Conservation (phyloP, 92 coral and sea anemone genomes). For the Pocillopora meandrina region DNA sequence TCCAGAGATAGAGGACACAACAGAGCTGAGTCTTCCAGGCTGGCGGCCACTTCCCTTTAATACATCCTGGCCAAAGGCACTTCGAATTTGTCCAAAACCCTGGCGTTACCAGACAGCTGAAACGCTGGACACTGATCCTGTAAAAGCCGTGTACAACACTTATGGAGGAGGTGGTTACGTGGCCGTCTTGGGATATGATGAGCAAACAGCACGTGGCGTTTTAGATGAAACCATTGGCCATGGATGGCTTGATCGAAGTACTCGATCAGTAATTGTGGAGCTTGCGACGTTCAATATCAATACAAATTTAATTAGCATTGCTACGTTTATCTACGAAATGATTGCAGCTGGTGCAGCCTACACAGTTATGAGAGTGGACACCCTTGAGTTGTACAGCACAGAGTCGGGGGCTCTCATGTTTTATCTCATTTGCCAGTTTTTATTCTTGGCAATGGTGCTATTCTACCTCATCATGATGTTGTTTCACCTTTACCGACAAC, state of each 20-base stretch:
- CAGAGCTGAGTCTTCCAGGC: slow-evolving; percentile 39
- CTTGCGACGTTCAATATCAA: slow-evolving; percentile 48
- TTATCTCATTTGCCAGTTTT: slow-evolving; percentile 41
- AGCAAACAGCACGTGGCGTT: slow-evolving; percentile 27
- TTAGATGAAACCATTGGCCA: slow-evolving; percentile 17
- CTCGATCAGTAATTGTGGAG: slow-evolving; percentile 47
- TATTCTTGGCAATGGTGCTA: slow-evolving; percentile 45
- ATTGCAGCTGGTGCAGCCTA: slow-evolving; percentile 49
- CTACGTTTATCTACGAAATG: slow-evolving; percentile 43
- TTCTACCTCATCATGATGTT: slow-evolving; percentile 30
- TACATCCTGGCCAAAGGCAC: slow-evolving; percentile 42
- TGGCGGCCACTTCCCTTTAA: slow-evolving; percentile 31
- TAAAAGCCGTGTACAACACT: background rate
- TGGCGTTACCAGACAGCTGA: slow-evolving; percentile 44
- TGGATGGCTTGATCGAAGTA: slow-evolving; percentile 52
- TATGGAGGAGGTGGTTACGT: slow-evolving; percentile 53
- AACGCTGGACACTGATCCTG: slow-evolving; percentile 20
- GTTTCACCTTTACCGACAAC: slow-evolving; percentile 33
- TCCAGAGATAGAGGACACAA: slow-evolving; percentile 9
- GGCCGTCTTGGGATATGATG: slow-evolving; percentile 53
- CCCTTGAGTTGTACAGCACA: slow-evolving; percentile 41
- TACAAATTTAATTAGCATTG: slow-evolving; percentile 38
- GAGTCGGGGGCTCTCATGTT: slow-evolving; percentile 38
- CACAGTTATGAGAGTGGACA: slow-evolving; percentile 20
- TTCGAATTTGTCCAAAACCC: slow-evolving; percentile 40